A percentile compares a stretch with the other conserved stretches of the same genome.
phyloP scores from a whole-genome alignment of 2,888 invertebrate genomes.

The Heliconius sara region DNA sequence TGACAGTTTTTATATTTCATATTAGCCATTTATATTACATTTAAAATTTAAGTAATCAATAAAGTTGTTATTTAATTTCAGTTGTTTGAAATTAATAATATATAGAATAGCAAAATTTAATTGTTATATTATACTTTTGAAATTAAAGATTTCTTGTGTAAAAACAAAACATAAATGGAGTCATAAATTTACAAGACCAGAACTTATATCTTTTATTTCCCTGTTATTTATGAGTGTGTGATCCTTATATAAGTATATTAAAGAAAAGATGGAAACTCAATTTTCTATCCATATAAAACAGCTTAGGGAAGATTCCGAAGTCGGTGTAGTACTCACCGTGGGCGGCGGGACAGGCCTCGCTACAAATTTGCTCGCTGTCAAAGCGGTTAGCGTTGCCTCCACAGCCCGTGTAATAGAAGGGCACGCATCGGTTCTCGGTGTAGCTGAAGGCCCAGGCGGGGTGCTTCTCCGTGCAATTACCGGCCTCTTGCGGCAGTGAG shows the following conservation, averaged over 20 bases:
- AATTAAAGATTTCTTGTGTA: too few species aligned
- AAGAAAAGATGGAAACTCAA: not conserved
- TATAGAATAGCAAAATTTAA: not conserved
- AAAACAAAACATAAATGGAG: too few species aligned
- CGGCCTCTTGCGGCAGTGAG: constrained; percentile 88
- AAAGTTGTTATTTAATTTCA: too few species aligned
- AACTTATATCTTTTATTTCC: not conserved
- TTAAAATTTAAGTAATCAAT: too few species aligned
- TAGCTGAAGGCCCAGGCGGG: constrained; percentile 94
- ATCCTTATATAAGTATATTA: not conserved
- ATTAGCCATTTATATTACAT: not conserved
- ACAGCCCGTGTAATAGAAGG: constrained; percentile 97
- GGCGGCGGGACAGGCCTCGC: constrained; percentile 89
- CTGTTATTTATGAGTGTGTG: not conserved
- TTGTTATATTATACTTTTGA: not conserved
- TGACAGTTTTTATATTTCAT: not conserved
- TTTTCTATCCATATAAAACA: not conserved
- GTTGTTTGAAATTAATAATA: too few species aligned
- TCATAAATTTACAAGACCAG: not conserved
- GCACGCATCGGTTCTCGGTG: constrained; percentile 92
- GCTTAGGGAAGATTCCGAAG: not conserved
- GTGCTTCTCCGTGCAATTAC: constrained; percentile 90
- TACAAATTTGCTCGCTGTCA: constrained; percentile 88
- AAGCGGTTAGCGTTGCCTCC: constrained; percentile 95
- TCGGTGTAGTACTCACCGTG: constrained; percentile 84